Base-by-base conservation (phyloP, 30 jellyfish, hydroid and myxozoan species). In the Hydra vulgaris region DNA sequence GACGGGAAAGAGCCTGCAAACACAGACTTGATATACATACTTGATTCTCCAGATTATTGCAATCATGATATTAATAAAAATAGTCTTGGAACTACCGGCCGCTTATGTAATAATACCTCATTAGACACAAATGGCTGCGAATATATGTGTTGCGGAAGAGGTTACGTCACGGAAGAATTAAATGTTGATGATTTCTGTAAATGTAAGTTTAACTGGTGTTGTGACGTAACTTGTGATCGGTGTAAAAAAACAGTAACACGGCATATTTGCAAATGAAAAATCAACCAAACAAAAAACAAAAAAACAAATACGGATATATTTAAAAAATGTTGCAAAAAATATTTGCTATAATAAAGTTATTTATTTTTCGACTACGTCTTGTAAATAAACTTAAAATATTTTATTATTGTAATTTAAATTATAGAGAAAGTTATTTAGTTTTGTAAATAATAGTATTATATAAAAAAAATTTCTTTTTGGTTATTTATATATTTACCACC, bases 81-180 rank as follows among this genome's bases (percentile, higher is more conserved):
- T 8, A 88, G 96, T 70, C 85, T 92, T 17, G 98, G 98, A 18
- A 92, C 98, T 16, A 78, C 55, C 54, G 98, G 98, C 4, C 82
- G 98, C 26, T 72, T 52, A 7, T 92, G 98, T 81, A 92, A 81
- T 77, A 56, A 21, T 21, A 83, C 89, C 12, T 0, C 95, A 0
- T 77, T 21, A 26, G 79, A 23, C 54, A 55, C 88, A 21, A 83
- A 84, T 27, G 81, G 94, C 54, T 92, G 98, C 75, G 84, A 71
- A 7, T 72, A 82, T 23, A 78, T 92, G 82, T 92, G 98, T 80
- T 92, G 98, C 56, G 96, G 96, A 66, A 53, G 98, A 67, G 98
- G 98, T 23, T 91, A 84, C 72, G 92, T 83, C 73, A 91, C 95
- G n/a, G 89, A 82, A 19, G 84, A 82, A 19, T 84, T 82, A 76